Percentiles rank a stretch among this genome's conserved stretches.
Conservation (phyloP, 2,888 invertebrate species). For the Patella ulyssiponensis region DNA sequence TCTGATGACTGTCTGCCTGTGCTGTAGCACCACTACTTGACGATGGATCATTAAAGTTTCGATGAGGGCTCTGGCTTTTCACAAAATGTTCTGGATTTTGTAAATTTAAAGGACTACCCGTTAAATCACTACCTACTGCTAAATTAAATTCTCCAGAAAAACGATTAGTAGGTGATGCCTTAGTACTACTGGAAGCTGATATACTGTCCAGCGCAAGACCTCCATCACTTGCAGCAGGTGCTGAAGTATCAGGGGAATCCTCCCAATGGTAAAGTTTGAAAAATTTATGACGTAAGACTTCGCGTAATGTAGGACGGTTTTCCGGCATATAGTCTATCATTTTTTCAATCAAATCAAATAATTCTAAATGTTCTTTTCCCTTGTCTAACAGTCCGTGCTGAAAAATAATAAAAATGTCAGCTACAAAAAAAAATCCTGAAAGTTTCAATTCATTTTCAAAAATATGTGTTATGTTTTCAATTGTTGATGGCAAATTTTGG, state of each 20-base stretch:
- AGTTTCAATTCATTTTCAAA: no score
- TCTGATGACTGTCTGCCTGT: background rate
- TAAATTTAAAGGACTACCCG: constrained; percentile 9
- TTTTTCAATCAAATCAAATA: constrained; percentile 93
- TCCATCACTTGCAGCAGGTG: background rate
- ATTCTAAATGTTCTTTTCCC: constrained; percentile 89
- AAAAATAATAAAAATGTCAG: constrained; percentile 54
- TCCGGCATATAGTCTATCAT: constrained; percentile 98
- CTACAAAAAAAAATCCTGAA: no score
- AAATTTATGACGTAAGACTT: constrained; percentile 93
- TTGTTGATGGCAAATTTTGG: no score
- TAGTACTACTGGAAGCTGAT: background rate
- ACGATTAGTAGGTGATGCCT: background rate
- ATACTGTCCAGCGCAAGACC: background rate
- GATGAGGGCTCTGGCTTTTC: constrained; percentile 2
- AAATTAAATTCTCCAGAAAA: constrained; percentile 6
- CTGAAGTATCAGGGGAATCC: background rate
- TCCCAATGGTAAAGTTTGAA: constrained; percentile 75
- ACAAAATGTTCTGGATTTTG: constrained; percentile 5
- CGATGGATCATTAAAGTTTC: background rate
- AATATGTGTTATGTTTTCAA: no score
- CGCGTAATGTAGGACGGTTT: constrained; percentile 87
- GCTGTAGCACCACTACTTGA: constrained; percentile 1
- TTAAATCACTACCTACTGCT: background rate
- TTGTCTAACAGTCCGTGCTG: constrained; percentile 92